These are phyloP conservation scores for Noctua janthe DNA, from an alignment of 2,888 invertebrate species.

Conservation along the genomic window DNA sequence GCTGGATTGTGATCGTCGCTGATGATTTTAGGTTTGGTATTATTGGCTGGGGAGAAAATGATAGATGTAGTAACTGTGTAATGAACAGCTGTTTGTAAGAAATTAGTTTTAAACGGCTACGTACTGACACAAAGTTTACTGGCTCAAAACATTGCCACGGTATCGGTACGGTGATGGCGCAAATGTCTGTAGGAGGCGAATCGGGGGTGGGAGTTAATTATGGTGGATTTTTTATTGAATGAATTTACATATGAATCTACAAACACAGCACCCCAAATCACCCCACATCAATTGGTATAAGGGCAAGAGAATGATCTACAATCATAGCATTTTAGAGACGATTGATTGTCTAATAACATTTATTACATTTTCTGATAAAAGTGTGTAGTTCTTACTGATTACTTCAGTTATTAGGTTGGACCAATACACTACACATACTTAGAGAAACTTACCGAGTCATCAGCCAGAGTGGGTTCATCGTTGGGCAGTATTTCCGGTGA, in stretches of 20 bases:
- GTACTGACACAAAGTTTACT: not conserved
- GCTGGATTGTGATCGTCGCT: conserved; percentile 85
- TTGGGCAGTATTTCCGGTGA: conserved; percentile 74
- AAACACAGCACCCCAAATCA: too few species aligned
- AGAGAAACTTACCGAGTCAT: conserved; percentile 65
- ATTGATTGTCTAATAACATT: not conserved
- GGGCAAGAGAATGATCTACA: not conserved
- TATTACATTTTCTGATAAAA: not conserved
- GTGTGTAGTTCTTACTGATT: not conserved
- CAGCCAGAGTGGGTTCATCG: conserved; percentile 65
- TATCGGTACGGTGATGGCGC: too few species aligned
- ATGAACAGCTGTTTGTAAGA: not conserved
- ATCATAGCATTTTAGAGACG: not conserved
- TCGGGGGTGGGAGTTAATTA: too few species aligned
- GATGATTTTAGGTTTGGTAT: conserved; percentile 84
- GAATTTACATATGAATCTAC: too few species aligned
- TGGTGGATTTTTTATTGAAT: too few species aligned
- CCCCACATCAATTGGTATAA: too few species aligned
- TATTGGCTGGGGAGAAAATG: conserved; percentile 60
- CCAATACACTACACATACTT: not conserved
- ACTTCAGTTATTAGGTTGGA: not conserved
- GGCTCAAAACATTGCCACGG: too few species aligned
- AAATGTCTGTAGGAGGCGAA: too few species aligned
- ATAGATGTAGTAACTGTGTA: not conserved
- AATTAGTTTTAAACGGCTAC: not conserved